phyloP scores from a whole-genome alignment of 37 sponge, comb jelly and placozoan genomes.

The Mnemiopsis leidyi region DNA sequence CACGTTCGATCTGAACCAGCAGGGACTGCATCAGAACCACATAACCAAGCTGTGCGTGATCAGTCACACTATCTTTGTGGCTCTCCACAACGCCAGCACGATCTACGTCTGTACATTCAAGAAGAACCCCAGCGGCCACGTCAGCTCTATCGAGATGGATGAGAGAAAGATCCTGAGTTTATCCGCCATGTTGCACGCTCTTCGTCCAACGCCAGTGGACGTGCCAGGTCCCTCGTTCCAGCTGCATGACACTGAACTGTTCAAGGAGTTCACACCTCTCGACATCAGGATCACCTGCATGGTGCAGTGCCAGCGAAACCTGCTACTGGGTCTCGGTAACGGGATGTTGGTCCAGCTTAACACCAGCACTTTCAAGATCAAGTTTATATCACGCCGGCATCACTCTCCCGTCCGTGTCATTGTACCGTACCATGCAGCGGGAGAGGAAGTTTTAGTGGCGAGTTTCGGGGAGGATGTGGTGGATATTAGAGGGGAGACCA shows the following conservation, averaged over 20 bases:
- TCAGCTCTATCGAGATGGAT: not conserved
- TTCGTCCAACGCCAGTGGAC: not conserved
- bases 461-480: constrained; percentile 9
- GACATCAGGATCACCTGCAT: constrained; percentile 43
- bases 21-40: not conserved
- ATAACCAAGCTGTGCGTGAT: constrained; percentile 33
- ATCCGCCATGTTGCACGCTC: not conserved
- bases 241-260: not conserved
- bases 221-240: constrained; percentile 1
- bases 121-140: not conserved
- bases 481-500: not conserved
- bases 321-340: not conserved
- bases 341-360: constrained; percentile 29
- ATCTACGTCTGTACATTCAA: constrained; percentile 24
- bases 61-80: not conserved
- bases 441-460: not conserved
- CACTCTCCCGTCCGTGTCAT: not conserved
- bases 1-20: not conserved
- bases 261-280: not conserved
- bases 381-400: not conserved
- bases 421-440: not conserved
- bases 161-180: not conserved
- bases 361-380: constrained; percentile 24
- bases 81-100: constrained; percentile 12
- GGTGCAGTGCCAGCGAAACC: not conserved